These are phyloP conservation scores for Pseudomugil gertrudae DNA, from an alignment of 2,797 vertebrate species.

Conservation along the genomic window DNA sequence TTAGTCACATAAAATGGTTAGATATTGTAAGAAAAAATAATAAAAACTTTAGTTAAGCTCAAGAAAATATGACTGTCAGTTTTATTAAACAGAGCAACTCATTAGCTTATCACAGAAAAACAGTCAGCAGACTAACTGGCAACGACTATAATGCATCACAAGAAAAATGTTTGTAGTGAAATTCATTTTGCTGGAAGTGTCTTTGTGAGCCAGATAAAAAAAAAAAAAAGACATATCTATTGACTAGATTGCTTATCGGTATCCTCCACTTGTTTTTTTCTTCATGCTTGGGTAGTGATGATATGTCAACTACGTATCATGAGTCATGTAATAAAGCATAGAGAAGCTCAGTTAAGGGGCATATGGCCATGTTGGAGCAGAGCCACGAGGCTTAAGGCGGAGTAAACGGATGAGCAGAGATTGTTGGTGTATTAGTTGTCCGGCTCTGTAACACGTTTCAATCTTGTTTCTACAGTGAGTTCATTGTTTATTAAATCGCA, in stretches of 20 bases:
- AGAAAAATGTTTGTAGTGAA: not conserved
- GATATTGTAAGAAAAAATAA: not conserved
- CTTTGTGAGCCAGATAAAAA: slow-evolving; percentile 13
- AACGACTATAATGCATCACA: not conserved
- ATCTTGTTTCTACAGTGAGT: slow-evolving; percentile 41
- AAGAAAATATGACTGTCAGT: not conserved
- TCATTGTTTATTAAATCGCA: slow-evolving; percentile 56
- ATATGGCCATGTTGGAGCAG: slow-evolving; percentile 74
- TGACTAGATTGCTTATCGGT: slow-evolving; percentile 5
- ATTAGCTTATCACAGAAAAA: not conserved
- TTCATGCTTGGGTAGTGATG: slow-evolving; percentile 36
- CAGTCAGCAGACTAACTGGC: not conserved
- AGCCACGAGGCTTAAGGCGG: slow-evolving; percentile 70
- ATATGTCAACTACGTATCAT: slow-evolving; percentile 58
- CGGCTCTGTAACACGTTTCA: slow-evolving; percentile 46
- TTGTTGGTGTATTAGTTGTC: slow-evolving; percentile 57
- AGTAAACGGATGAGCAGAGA: slow-evolving; percentile 67
- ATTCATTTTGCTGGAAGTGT: slow-evolving; percentile 13
- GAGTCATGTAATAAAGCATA: slow-evolving; percentile 61
- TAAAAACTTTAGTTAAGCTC: not conserved
- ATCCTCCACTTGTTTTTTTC: slow-evolving; percentile 30
- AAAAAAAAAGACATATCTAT: not conserved
- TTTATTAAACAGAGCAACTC: not conserved
- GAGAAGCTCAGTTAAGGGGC: slow-evolving; percentile 71
- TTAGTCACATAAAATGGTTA: not conserved